These are phyloP conservation scores for Nibea albiflora DNA, from an alignment of 2,113 vertebrate genomes.

Conservation along the genomic window DNA sequence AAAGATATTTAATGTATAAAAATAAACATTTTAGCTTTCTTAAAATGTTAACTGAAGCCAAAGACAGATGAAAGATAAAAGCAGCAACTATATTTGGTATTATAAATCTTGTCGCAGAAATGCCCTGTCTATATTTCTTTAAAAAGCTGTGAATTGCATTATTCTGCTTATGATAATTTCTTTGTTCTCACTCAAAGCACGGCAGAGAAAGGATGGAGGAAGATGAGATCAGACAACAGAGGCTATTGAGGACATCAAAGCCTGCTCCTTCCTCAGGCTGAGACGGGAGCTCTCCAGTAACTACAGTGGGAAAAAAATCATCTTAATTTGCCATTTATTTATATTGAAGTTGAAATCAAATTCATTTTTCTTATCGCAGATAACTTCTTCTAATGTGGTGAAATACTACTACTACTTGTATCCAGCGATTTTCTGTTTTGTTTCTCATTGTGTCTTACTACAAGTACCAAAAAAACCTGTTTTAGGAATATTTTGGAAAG, in stretches of 20 bases:
- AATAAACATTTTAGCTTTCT: background rate
- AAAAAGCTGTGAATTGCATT: constrained; percentile 11
- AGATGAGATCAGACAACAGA: constrained; percentile 45
- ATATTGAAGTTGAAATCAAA: background rate
- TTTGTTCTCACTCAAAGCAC: constrained; percentile 39
- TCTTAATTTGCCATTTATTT: constrained; percentile 1
- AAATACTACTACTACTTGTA: background rate
- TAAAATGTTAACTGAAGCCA: background rate
- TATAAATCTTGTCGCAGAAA: constrained; percentile 5
- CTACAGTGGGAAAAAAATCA: background rate
- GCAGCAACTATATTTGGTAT: background rate
- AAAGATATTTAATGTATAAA: background rate
- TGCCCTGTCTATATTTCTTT: background rate
- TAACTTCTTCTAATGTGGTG: background rate
- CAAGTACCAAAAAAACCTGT: background rate
- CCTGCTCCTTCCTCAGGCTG: constrained; percentile 5
- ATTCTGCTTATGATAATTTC: constrained; percentile 13
- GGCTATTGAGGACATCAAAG: constrained; percentile 42
- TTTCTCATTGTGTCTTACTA: background rate
- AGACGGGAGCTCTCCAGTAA: background rate
- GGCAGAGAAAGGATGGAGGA: constrained; percentile 21
- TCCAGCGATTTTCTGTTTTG: background rate
- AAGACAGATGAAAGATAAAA: background rate
- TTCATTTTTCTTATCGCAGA: background rate
- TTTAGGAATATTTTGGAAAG: background rate